Percentiles rank a stretch among this genome's conserved stretches.
Evolutionary conservation across 2,113 vertebrate genomes (phyloP).

Genomic region (Crypturellus undulatus): DNA sequence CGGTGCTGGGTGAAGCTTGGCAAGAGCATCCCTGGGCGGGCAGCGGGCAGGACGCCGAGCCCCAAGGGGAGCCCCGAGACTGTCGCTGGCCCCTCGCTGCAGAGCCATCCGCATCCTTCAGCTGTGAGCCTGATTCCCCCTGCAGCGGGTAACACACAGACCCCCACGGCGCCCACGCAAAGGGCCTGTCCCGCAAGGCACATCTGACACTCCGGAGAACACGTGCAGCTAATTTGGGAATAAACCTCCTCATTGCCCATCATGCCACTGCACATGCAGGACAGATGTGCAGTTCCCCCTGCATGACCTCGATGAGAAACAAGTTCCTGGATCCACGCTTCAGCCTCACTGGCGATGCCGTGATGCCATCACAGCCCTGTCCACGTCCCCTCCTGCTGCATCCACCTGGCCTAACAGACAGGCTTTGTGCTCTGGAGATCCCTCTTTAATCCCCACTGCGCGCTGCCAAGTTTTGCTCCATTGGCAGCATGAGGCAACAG

Average conservation of each 20-base stretch:
- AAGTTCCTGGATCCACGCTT: not conserved
- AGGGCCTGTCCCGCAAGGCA: not conserved
- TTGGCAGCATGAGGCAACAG: not conserved
- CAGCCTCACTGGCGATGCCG: not conserved
- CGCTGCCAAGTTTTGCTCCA: not conserved
- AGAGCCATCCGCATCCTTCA: not conserved
- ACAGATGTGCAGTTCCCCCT: not conserved
- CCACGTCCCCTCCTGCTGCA: rapidly evolving
- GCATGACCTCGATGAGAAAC: not conserved
- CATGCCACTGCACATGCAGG: not conserved
- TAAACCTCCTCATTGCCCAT: not conserved
- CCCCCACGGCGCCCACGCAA: not conserved
- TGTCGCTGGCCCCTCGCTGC: too few species aligned
- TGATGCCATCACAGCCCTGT: not conserved
- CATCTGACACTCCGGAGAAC: not conserved
- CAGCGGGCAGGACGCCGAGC: too few species aligned
- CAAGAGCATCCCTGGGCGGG: too few species aligned
- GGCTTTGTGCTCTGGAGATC: not conserved
- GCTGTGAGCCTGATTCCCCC: not conserved
- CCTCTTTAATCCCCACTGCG: not conserved
- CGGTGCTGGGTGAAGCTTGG: too few species aligned
- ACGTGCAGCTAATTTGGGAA: not conserved
- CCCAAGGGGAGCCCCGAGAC: too few species aligned
- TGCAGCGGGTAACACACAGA: not conserved
- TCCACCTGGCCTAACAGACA: not conserved